These are phyloP conservation scores for Leuciscus waleckii DNA, from an alignment of 2,797 vertebrate genomes.

Conservation along the genomic window DNA sequence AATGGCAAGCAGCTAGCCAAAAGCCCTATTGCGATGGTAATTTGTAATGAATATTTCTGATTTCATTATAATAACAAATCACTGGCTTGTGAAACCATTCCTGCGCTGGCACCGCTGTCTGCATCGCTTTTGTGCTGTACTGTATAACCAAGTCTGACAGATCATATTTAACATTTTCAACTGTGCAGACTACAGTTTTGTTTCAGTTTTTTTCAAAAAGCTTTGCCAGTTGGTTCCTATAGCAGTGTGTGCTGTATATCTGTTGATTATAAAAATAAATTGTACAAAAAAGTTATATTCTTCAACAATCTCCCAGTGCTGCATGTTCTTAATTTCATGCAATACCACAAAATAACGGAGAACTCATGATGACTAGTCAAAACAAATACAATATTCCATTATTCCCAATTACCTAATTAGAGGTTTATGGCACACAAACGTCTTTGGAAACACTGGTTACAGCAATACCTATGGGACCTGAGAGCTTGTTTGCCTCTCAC, in stretches of 20 bases:
- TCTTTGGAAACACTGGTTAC: slow-evolving; percentile 62
- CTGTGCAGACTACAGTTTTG: not conserved
- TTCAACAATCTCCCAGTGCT: not conserved
- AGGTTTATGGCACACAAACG: slow-evolving; percentile 58
- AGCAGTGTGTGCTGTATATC: not conserved
- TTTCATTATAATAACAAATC: slow-evolving; percentile 66
- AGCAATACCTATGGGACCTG: slow-evolving; percentile 65
- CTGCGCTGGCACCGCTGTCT: slow-evolving; percentile 32
- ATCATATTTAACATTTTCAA: slow-evolving; percentile 42
- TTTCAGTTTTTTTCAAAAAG: not conserved
- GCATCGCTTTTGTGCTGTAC: slow-evolving; percentile 3
- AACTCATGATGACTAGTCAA: slow-evolving; percentile 56
- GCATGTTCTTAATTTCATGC: slow-evolving; percentile 1
- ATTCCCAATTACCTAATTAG: slow-evolving; percentile 64
- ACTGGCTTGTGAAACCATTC: slow-evolving; percentile 48
- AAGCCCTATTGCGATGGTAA: slow-evolving; percentile 66
- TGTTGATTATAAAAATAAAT: slow-evolving; percentile 5
- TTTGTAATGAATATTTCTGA: slow-evolving; percentile 67
- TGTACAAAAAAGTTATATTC: not conserved
- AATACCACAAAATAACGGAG: slow-evolving; percentile 34
- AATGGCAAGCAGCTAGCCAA: slow-evolving; percentile 48
- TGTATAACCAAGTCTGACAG: slow-evolving; percentile 49
- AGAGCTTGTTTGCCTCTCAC: slow-evolving; percentile 66
- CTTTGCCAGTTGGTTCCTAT: slow-evolving; percentile 16
- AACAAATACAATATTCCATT: slow-evolving; percentile 64